Evolutionary conservation across 2,113 vertebrate genomes (phyloP).

Genomic region (Grammomys dolichurus): DNA sequence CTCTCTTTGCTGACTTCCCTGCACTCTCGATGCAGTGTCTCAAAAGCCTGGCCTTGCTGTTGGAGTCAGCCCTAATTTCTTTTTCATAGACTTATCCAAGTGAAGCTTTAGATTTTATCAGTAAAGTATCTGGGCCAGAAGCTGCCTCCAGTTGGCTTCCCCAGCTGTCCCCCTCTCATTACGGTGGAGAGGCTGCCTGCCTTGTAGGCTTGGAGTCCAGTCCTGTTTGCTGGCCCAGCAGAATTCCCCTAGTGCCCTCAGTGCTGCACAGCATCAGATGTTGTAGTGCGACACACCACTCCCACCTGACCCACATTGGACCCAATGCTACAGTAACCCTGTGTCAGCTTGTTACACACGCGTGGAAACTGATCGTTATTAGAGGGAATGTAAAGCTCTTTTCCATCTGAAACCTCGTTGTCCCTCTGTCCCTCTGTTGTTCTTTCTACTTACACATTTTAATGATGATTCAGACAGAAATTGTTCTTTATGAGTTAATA

Average conservation of each 20-base stretch:
- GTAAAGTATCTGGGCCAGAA: constrained; percentile 1
- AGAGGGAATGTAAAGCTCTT: constrained; percentile 73
- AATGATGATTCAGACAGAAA: constrained; percentile 65
- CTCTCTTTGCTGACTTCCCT: constrained; percentile 54
- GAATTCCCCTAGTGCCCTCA: not conserved
- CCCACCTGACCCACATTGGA: not conserved
- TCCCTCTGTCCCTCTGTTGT: not conserved
- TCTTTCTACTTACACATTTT: constrained; percentile 78
- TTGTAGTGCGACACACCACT: accelerated
- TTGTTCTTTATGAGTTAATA: constrained; percentile 74
- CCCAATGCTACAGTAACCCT: constrained; percentile 84
- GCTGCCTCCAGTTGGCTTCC: not conserved
- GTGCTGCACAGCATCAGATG: not conserved
- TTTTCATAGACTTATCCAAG: constrained; percentile 56
- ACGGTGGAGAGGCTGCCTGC: not conserved
- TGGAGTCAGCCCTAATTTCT: constrained; percentile 52
- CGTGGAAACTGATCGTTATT: constrained; percentile 71
- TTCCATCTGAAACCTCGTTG: constrained; percentile 74
- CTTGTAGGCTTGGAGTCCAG: not conserved
- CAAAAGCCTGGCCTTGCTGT: constrained; percentile 49
- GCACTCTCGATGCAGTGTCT: constrained; percentile 8
- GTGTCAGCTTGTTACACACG: constrained; percentile 62
- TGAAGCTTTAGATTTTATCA: constrained; percentile 55
- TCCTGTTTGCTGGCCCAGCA: not conserved
- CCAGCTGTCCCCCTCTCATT: not conserved